These are phyloP conservation scores for Lasioglossum vierecki DNA, from an alignment of 2,888 invertebrate species.

Conservation along the genomic window DNA sequence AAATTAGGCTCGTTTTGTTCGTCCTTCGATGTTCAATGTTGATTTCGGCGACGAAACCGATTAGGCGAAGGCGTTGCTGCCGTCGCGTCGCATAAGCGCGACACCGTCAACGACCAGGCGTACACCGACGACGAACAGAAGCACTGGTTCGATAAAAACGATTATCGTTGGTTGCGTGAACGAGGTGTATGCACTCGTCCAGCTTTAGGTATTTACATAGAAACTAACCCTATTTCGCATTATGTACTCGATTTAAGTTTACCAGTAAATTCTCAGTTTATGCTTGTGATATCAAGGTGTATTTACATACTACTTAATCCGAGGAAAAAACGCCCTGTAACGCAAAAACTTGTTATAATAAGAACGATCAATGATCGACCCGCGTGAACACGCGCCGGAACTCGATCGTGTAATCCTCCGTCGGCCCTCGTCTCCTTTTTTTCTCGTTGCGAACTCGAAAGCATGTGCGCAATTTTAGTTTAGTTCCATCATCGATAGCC, in stretches of 20 bases:
- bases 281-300: conserved; percentile 82
- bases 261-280: conserved; percentile 80
- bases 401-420: conserved; percentile 48
- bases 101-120: conserved; percentile 58
- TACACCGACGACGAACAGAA: conserved; percentile 78
- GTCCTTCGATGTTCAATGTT: neutral
- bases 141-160: conserved; percentile 81
- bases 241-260: conserved; percentile 81
- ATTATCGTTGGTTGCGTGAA: conserved; percentile 82
- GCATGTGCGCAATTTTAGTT: neutral
- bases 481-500: neutral
- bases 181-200: conserved; percentile 79
- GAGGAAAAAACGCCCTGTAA: conserved; percentile 81
- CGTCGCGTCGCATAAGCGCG: conserved; percentile 38
- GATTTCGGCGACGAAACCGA: neutral
- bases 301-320: conserved; percentile 83
- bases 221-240: conserved; percentile 83
- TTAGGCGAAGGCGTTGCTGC: neutral
- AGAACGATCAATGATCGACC: conserved; percentile 79
- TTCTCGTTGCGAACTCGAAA: neutral
- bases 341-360: conserved; percentile 73
- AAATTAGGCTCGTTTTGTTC: neutral
- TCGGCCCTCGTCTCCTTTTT: neutral
- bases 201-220: conserved; percentile 80
- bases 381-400: conserved; percentile 69